phyloP scores from a whole-genome alignment of 2,113 vertebrate genomes.

The Todiramphus chloris region DNA sequence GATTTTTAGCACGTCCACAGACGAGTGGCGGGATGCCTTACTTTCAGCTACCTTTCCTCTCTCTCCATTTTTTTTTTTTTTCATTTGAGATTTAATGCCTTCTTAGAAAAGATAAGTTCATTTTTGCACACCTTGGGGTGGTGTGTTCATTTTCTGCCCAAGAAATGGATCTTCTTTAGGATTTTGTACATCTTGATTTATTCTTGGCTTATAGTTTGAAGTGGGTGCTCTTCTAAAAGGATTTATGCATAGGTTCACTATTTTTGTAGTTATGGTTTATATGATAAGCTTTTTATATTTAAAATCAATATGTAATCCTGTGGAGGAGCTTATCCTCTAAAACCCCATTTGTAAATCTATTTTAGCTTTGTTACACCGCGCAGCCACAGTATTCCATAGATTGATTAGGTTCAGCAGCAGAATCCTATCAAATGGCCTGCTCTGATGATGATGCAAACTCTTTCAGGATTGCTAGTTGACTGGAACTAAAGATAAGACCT shows the following conservation, averaged over 20 bases:
- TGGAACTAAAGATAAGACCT: slow-evolving; percentile 92
- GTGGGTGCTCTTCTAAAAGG: slow-evolving; percentile 94
- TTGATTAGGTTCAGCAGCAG: slow-evolving; percentile 97
- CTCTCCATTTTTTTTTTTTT: background rate
- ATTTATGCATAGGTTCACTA: slow-evolving; percentile 98
- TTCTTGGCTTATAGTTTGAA: slow-evolving; percentile 87
- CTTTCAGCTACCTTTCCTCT: slow-evolving; percentile 49
- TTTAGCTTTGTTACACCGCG: slow-evolving; percentile 98
- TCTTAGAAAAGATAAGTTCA: slow-evolving; percentile 76
- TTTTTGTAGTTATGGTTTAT: slow-evolving; percentile 97
- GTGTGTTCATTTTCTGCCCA: slow-evolving; percentile 84
- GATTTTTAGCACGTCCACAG: background rate
- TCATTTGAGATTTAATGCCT: slow-evolving; percentile 68
- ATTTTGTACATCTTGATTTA: slow-evolving; percentile 88
- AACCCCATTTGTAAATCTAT: slow-evolving; percentile 99
- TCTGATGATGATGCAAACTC: slow-evolving; percentile 98
- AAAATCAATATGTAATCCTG: slow-evolving; percentile 99
- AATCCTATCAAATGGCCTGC: slow-evolving; percentile 95
- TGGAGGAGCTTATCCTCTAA: slow-evolving; percentile 99
- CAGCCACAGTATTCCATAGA: slow-evolving; percentile 93
- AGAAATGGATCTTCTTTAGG: slow-evolving; percentile 89
- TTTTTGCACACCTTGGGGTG: slow-evolving; percentile 76
- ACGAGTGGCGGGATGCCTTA: slow-evolving; percentile 6
- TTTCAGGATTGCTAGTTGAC: slow-evolving; percentile 96
- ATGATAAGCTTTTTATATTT: slow-evolving; percentile 99